phyloP scores from a whole-genome alignment of 2,888 invertebrate genomes.

The Eilema sororculum region DNA sequence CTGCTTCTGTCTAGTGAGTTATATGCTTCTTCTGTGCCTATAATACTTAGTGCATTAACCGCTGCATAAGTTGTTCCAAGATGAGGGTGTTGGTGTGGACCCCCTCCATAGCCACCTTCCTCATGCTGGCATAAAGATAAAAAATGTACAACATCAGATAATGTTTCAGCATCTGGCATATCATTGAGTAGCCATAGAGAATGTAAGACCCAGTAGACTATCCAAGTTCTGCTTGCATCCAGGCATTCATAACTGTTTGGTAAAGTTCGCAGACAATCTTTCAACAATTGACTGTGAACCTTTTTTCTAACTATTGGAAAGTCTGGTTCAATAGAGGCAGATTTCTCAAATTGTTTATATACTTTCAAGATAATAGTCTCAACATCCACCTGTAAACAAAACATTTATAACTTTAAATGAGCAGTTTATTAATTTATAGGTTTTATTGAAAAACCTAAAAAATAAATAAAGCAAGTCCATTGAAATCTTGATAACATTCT shows the following conservation, averaged over 20 bases:
- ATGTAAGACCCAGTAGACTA: slow-evolving; percentile 98
- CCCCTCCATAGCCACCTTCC: slow-evolving; percentile 97
- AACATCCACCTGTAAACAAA: slow-evolving; percentile 69
- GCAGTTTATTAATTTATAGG: no score
- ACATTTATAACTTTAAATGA: not conserved
- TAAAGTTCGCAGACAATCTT: slow-evolving; percentile 89
- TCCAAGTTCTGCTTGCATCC: slow-evolving; percentile 98
- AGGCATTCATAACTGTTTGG: slow-evolving; percentile 92
- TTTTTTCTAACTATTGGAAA: slow-evolving; percentile 88
- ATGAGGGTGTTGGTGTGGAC: slow-evolving; percentile 97
- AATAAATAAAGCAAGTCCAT: not conserved
- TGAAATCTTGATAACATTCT: not conserved
- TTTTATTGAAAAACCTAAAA: not conserved
- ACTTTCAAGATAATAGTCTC: slow-evolving; percentile 73
- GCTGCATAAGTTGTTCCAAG: slow-evolving; percentile 99
- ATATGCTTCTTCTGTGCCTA: slow-evolving; percentile 95
- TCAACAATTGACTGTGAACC: slow-evolving; percentile 89
- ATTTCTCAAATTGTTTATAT: slow-evolving; percentile 77
- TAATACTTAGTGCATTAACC: slow-evolving; percentile 95
- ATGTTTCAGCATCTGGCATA: slow-evolving; percentile 77
- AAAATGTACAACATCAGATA: slow-evolving; percentile 75
- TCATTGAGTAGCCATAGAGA: slow-evolving; percentile 90
- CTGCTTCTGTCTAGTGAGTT: slow-evolving; percentile 93
- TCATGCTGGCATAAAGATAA: slow-evolving; percentile 90
- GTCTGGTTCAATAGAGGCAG: slow-evolving; percentile 82